Conservation (phyloP, 2,797 vertebrate genomes). For the Miichthys miiuy region DNA sequence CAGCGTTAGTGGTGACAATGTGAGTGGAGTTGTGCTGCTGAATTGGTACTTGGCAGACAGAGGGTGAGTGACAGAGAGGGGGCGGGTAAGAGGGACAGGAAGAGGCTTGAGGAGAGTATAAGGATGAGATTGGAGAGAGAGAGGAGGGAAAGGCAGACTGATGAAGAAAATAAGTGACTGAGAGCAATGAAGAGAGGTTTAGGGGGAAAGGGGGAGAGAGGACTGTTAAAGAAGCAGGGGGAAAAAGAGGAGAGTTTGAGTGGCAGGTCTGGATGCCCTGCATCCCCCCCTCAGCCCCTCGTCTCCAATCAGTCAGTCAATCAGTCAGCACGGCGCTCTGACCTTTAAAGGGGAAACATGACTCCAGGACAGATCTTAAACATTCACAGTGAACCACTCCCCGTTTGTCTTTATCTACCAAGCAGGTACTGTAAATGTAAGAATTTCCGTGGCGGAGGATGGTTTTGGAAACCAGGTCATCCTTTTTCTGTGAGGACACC, state of each 20-base stretch:
- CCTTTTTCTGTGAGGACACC: background rate
- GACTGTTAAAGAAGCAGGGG: background rate
- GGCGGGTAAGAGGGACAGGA: background rate
- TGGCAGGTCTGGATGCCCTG: background rate
- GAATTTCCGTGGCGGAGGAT: background rate
- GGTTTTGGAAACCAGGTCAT: background rate
- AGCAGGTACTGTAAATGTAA: background rate
- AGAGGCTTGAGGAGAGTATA: background rate
- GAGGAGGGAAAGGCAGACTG: background rate
- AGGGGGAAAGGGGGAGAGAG: background rate
- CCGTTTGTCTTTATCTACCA: conserved; percentile 2
- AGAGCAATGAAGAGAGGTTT: background rate
- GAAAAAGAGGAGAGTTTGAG: background rate
- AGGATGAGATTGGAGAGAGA: background rate
- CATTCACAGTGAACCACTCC: conserved; percentile 9
- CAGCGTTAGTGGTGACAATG: conserved; percentile 13
- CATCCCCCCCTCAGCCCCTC: background rate
- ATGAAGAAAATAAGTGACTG: background rate
- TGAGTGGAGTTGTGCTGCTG: conserved; percentile 27
- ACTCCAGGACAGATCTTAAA: conserved; percentile 31
- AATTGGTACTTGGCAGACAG: conserved; percentile 24
- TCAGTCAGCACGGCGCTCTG: conserved; percentile 17
- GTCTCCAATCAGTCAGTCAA: conserved; percentile 11
- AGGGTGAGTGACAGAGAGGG: background rate
- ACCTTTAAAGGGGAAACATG: conserved; percentile 45